Evolutionary conservation across 2,113 vertebrate genomes (phyloP), one percentile per base, ranked within the genome.

Genomic region (Lampris incognitus): DNA sequence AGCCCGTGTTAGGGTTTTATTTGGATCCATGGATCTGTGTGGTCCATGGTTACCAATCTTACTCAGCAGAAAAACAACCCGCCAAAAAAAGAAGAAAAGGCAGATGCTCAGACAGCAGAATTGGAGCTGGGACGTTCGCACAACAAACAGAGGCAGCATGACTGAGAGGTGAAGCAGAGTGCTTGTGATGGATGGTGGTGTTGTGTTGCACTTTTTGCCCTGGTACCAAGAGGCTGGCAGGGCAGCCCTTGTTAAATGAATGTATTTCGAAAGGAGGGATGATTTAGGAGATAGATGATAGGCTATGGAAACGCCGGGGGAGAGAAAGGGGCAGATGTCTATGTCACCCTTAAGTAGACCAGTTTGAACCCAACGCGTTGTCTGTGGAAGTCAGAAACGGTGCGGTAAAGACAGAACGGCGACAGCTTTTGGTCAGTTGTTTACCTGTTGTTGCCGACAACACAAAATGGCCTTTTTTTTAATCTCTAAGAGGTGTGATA

Each of bases 121-220:
- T 66, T 8, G 2, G 41, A 75, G 66, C 54, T n/a, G 44, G 63
- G 61, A 77, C 37, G 51, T 50, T 39, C 68, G 76, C n/a, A 61
- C 52, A 24, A 24, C 24, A 24, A 24, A 76, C 72, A 57, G 2
- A 13, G 37, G 57, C 76, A 65, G 72, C 48, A 63, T 68, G 69
- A 77, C 52, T 66, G 67, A 75, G 70, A 71, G 68, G 58, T 1
- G 1, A 56, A 59, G 50, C 38, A 1, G 40, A 72, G 78, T 84
- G 69, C 82, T 85, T 71, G 59, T 73, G 74, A 66, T 48, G 63
- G 80, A 64, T 79, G 74, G 76, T 64, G 65, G 76, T 83, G 82
- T 78, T 83, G 68, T 83, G 80, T 85, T 88, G 80, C 81, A 89
- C 82, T 87, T 89, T 91, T 71, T 82, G 82, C 78, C 69, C 69